A percentile compares a stretch with the other conserved stretches of the same genome.
Evolutionary conservation across 1,140 invertebrate species (phyloP).

Genomic region (Physella acuta): DNA sequence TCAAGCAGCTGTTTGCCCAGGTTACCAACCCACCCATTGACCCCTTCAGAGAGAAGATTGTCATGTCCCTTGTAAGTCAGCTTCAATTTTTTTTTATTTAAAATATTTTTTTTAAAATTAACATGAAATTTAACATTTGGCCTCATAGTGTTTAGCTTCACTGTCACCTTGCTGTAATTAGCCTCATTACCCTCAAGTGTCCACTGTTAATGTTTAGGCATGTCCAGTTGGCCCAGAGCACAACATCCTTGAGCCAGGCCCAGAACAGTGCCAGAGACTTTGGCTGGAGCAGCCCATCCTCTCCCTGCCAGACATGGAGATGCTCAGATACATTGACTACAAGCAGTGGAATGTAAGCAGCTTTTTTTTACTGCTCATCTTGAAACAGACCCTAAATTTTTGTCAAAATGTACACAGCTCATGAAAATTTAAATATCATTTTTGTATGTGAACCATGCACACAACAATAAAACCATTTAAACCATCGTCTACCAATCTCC

Average conservation of each 20-base stretch:
- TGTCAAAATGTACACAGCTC: too few species aligned
- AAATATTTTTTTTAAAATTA: neutral
- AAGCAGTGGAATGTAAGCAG: conserved; percentile 78
- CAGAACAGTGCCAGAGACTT: conserved; percentile 86
- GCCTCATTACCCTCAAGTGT: too few species aligned
- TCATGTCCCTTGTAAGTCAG: conserved; percentile 85
- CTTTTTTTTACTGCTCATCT: too few species aligned
- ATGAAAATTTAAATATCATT: too few species aligned
- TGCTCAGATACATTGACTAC: conserved; percentile 81
- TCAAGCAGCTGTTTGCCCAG: conserved; percentile 99
- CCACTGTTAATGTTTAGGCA: conserved; percentile 57
- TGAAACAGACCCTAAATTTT: too few species aligned
- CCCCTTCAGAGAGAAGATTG: conserved; percentile 97
- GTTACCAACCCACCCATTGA: conserved; percentile 99
- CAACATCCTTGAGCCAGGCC: conserved; percentile 89
- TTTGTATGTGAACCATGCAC: conserved; percentile 4
- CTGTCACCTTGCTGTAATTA: too few species aligned
- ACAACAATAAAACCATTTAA: too few species aligned
- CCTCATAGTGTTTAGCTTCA: too few species aligned
- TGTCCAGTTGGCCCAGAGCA: conserved; percentile 78
- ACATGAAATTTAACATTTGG: too few species aligned
- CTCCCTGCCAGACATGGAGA: conserved; percentile 85
- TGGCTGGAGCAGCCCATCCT: conserved; percentile 93
- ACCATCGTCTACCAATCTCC: too few species aligned
- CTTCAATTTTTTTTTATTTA: neutral